Conservation (phyloP, 1,140 invertebrate species). For the Trypoxylus dichotomus region DNA sequence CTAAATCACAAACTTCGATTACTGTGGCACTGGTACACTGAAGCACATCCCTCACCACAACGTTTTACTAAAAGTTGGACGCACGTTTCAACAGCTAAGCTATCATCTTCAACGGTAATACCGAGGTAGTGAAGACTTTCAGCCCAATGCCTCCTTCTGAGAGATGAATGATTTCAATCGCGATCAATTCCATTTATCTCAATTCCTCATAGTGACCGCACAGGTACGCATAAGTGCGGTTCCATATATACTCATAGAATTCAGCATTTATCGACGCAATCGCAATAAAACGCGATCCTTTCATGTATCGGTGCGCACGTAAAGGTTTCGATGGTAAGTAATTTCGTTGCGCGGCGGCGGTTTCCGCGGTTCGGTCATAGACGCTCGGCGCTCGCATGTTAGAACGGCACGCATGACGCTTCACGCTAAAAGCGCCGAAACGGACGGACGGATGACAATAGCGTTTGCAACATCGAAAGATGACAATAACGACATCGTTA, state of each 20-base stretch:
- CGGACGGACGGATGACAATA: neutral
- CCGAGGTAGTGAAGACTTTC: no score
- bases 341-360: neutral
- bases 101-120: no score
- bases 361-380: neutral
- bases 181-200: no score
- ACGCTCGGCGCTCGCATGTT: neutral
- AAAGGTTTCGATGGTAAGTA: neutral
- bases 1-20: no score
- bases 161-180: no score
- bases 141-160: neutral
- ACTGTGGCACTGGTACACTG: no score
- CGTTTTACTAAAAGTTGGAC: no score
- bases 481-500: constrained; percentile 10
- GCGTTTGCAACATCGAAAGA: constrained; percentile 8
- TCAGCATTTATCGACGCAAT: neutral
- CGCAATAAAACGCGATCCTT: neutral
- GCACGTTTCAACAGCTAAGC: no score
- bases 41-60: no score
- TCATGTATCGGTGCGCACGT: neutral
- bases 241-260: neutral
- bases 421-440: constrained; percentile 6
- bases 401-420: constrained; percentile 1
- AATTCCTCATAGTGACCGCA: no score
- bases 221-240: no score